Base-by-base conservation (phyloP, 2,888 invertebrate genomes). In the Podabrus alpinus region DNA sequence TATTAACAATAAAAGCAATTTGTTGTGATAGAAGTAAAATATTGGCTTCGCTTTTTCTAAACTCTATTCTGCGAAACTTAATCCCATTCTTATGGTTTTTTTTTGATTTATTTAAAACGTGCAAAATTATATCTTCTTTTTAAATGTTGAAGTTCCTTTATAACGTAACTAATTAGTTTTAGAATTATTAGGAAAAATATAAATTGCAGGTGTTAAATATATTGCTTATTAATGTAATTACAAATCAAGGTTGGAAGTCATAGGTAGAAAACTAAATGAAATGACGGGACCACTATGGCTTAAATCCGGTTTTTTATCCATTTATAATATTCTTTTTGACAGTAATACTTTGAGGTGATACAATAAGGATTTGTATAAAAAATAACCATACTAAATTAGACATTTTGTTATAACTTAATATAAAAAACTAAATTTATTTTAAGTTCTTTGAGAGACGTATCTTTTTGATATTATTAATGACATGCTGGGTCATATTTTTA, bases 151-250 rank as follows among this genome's bases (percentile, higher is more conserved):
- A 25, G 16, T 69, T 15, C 16, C 60, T 17, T 69, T 69, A 59
- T 61, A 15, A 15, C 16, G 16, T 62, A 62, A 66, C 70, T 19
- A 71, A 71, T 71, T 64, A 71, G 19, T 64, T 15, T 13, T n/a
- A 11, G 66, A 21, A 66, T 71, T 71, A 67, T 60, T 60, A 15
- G 21, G 71, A 67, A 72, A 71, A 66, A 71, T 19, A 71, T 25
- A 5, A 10, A 9, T 11, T 62, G 68, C 72, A 72, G 72, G 72
- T 72, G 72, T 72, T 64, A 72, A 71, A 72, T 16, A 59, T 70
- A 59, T 15, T 68, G 16, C 25, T 45, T 24, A 62, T 60, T 68
- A 29, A 59, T 66, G 16, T 62, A 61, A 72, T 66, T 61, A 21
- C 21, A 24, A 60, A 68, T 64, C 68, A 72, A 68, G 61, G 72